These are phyloP conservation scores for Trichomalopsis sarcophagae DNA, from an alignment of 1,140 invertebrate species.

Conservation along the genomic window DNA sequence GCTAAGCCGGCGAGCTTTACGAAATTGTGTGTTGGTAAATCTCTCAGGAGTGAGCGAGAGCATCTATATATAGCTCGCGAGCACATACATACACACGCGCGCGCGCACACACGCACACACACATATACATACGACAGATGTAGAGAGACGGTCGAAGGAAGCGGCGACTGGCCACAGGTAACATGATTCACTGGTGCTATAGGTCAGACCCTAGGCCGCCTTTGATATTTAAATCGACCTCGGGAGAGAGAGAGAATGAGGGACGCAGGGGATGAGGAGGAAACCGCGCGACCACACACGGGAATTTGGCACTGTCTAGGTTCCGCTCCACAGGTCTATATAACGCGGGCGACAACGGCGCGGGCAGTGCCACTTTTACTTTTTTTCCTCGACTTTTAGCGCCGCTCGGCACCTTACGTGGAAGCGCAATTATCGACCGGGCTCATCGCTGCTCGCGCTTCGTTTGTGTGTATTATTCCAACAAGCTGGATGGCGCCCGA, in stretches of 20 bases:
- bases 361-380: conserved; percentile 44
- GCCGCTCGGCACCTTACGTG: conserved; percentile 51
- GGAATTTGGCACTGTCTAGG: conserved; percentile 65
- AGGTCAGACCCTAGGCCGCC: conserved; percentile 74
- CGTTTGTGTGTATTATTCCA: conserved; percentile 45
- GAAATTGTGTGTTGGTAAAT: conserved; percentile 71
- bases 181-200: conserved; percentile 75
- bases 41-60: conserved; percentile 55
- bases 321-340: conserved; percentile 35
- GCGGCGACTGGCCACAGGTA: conserved; percentile 63
- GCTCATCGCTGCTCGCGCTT: conserved; percentile 15
- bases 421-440: conserved; percentile 51
- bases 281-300: conserved; percentile 63
- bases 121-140: background rate
- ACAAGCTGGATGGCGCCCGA: background rate
- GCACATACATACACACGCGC: background rate
- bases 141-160: background rate
- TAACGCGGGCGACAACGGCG: background rate
- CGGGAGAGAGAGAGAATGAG: conserved; percentile 46
- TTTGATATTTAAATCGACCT: conserved; percentile 75
- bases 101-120: too few species aligned
- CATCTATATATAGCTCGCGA: background rate
- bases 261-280: background rate
- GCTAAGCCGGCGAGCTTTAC: conserved; percentile 58
- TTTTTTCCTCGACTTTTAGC: conserved; percentile 45